phyloP scores from a whole-genome alignment of 2,113 vertebrate genomes.

The Microtus ochrogaster region DNA sequence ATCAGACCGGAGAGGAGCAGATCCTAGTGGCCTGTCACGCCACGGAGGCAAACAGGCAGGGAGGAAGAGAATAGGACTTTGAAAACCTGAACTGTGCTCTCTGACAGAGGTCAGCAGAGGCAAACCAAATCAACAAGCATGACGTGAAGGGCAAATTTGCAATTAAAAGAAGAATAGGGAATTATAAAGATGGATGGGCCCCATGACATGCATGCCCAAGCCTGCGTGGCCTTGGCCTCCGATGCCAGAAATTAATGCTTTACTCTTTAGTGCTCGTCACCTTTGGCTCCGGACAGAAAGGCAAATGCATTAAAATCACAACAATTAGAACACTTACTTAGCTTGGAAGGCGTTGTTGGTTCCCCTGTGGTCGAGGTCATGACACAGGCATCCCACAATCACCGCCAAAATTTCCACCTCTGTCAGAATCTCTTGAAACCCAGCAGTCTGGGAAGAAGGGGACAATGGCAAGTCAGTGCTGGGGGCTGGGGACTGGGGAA shows the following conservation, averaged over 20 bases:
- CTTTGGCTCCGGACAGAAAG: slow-evolving; percentile 85
- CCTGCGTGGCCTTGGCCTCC: slow-evolving; percentile 83
- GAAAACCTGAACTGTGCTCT: slow-evolving; percentile 71
- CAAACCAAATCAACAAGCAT: slow-evolving; percentile 82
- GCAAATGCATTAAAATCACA: slow-evolving; percentile 87
- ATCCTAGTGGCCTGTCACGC: slow-evolving; percentile 9
- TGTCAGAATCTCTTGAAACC: slow-evolving; percentile 97
- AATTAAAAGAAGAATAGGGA: slow-evolving; percentile 86
- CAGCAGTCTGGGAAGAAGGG: slow-evolving; percentile 91
- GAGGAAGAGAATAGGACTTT: slow-evolving; percentile 43
- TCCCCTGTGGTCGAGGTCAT: slow-evolving; percentile 99
- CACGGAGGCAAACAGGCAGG: slow-evolving; percentile 29
- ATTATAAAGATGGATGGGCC: slow-evolving; percentile 87
- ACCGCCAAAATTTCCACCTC: slow-evolving; percentile 98
- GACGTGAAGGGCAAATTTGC: slow-evolving; percentile 85
- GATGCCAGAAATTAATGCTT: slow-evolving; percentile 86
- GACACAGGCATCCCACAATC: slow-evolving; percentile 98
- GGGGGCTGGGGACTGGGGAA: slow-evolving; percentile 76
- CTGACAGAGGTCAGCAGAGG: slow-evolving; percentile 79
- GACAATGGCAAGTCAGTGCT: slow-evolving; percentile 82
- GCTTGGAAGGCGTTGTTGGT: slow-evolving; percentile 99
- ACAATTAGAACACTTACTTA: slow-evolving; percentile 93
- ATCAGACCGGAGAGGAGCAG: background rate
- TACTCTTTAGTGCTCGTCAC: slow-evolving; percentile 84
- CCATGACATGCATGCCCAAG: slow-evolving; percentile 72